Evolutionary conservation across 2,888 invertebrate species (phyloP), one percentile per base, ranked within the genome.

Genomic region (Fragum sueziense): DNA sequence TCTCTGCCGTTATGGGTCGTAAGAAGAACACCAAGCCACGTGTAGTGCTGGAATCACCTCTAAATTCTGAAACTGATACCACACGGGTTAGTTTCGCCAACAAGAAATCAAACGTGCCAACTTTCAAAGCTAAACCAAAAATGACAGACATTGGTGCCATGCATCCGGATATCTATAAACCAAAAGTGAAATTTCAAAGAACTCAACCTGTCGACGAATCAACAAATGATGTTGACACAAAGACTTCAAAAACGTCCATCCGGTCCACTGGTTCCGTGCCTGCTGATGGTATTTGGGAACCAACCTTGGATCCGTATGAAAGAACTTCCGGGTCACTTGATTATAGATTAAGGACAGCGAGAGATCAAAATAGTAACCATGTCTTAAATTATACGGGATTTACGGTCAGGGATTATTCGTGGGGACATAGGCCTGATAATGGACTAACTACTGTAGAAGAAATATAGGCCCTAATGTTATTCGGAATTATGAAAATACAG

Each of bases 81-180:
- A 68, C 77, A 9, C 71, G 84, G 17, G 86, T 87, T 14, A 81
- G 79, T 27, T 87, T 87, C 67, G 76, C 80, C n/a, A 76, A 78
- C 31, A 70, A 67, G 25, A 82, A 76, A 52, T 61, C 61, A 33
- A 67, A 76, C 11, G 76, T 71, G 27, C 61, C 67, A 2, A 73
- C 73, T 11, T 76, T 82, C 37, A 85, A 77, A 25, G 70, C 61
- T 4, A 77, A 76, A 57, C 87, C 87, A 17, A 75, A 83, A 52
- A 87, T 87, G 87, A 72, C 74, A 11, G 86, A 86, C 20, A 74
- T 86, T 20, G 87, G 87, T 7, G 71, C 76, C 11, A 54, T 87
- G 0, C 80, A 76, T 34, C 51, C 80, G 1, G 87, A 86, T 51
- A 41, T 79, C 3, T 70, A 59, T 25, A 25, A 68, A 29, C 67